phyloP scores from a whole-genome alignment of 2,113 vertebrate genomes.

The Chaenocephalus aceratus region DNA sequence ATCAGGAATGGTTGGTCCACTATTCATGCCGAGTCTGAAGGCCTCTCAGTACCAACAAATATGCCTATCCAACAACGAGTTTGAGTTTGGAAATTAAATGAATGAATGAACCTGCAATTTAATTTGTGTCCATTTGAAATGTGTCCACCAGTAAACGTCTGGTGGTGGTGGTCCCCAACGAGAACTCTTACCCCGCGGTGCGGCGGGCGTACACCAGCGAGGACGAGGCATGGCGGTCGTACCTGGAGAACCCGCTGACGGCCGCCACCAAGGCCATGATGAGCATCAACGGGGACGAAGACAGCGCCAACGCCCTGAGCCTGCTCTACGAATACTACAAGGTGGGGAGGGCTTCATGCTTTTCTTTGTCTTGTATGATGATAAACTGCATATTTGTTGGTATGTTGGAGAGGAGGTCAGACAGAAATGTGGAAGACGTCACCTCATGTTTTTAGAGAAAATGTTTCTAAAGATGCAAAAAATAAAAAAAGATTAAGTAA shows the following conservation, averaged over 20 bases:
- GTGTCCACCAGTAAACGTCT: slow-evolving; percentile 90
- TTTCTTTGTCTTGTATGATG: neutral
- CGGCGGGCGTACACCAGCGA: slow-evolving; percentile 95
- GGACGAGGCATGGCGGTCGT: slow-evolving; percentile 98
- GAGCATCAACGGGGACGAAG: slow-evolving; percentile 99
- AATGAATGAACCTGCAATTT: neutral
- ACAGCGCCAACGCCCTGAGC: slow-evolving; percentile 95
- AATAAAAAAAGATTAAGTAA: neutral
- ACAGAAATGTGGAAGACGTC: neutral
- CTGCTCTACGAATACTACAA: slow-evolving; percentile 99
- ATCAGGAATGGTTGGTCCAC: no score
- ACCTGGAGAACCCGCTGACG: slow-evolving; percentile 97
- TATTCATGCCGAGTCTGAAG: no score
- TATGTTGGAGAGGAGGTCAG: neutral
- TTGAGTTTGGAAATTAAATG: no score
- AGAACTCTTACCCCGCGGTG: slow-evolving; percentile 89
- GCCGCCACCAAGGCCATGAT: slow-evolving; percentile 99
- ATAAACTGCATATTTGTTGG: neutral
- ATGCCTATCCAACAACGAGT: no score
- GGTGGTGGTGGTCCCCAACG: slow-evolving; percentile 95
- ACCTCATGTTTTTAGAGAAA: neutral
- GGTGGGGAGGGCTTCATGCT: slow-evolving; percentile 63
- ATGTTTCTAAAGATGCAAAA: neutral
- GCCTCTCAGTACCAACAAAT: no score
- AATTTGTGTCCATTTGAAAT: neutral